Conservation (phyloP, 2,113 vertebrate species). For the Actenoides lindsayi region DNA sequence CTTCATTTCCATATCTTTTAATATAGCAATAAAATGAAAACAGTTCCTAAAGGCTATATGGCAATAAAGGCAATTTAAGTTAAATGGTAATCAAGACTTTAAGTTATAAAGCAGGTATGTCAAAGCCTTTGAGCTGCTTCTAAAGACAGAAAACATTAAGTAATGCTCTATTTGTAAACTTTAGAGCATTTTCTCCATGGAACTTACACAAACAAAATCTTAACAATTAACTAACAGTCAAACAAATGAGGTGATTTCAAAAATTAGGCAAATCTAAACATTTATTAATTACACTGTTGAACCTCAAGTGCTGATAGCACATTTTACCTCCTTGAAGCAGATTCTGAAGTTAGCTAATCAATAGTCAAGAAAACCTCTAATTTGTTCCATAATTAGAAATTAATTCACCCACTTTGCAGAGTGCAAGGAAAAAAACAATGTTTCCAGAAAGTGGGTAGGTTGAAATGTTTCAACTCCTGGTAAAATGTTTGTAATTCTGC, state of each 20-base stretch:
- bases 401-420: neutral
- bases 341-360: neutral
- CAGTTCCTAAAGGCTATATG: neutral
- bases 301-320: neutral
- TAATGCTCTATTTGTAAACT: neutral
- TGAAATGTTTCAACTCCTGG: neutral
- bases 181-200: neutral
- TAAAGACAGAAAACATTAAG: neutral
- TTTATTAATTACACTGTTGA: neutral
- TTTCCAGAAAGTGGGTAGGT: neutral
- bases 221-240: neutral
- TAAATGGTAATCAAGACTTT: neutral
- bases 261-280: neutral
- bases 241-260: neutral
- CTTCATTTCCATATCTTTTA: neutral
- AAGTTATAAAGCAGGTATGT: neutral
- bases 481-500: neutral
- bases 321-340: neutral
- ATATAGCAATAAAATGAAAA: neutral
- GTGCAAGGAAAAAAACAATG: neutral
- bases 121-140: neutral
- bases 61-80: neutral
- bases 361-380: neutral
- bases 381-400: neutral
- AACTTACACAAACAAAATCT: neutral